phyloP scores from a whole-genome alignment of 1,140 invertebrate species.

The Calliphora vicina region DNA sequence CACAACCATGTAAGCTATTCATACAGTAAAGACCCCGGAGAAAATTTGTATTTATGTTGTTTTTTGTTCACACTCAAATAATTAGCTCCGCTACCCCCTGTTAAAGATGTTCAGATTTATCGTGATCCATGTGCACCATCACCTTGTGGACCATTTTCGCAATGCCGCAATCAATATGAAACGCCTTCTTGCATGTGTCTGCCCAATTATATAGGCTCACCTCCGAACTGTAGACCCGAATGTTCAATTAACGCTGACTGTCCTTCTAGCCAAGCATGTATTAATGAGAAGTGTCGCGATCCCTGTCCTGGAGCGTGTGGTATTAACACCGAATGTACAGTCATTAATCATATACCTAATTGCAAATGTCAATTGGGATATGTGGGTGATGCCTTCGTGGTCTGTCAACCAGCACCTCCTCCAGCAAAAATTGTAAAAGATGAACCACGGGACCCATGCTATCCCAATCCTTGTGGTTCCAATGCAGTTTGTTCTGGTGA shows the following conservation, averaged over 20 bases:
- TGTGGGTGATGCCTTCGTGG: conserved; percentile 80
- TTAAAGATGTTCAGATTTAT: conserved; percentile 45
- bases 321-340: conserved; percentile 80
- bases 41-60: too few relatives aligned
- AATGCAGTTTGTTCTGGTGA: conserved; percentile 78
- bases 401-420: conserved; percentile 67
- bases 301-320: conserved; percentile 82
- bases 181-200: conserved; percentile 79
- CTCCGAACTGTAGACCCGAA: conserved; percentile 80
- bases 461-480: conserved; percentile 56
- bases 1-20: conserved; percentile 66
- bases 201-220: conserved; percentile 75
- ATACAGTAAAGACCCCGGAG: too few relatives aligned
- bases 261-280: conserved; percentile 72
- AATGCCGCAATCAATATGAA: conserved; percentile 74
- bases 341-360: conserved; percentile 82
- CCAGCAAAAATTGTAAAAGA: conserved; percentile 57
- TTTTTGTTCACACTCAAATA: conserved; percentile 25
- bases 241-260: conserved; percentile 81
- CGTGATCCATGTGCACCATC: conserved; percentile 73
- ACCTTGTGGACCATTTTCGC: conserved; percentile 82
- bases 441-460: conserved; percentile 68
- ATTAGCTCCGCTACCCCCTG: conserved; percentile 59
- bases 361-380: conserved; percentile 79
- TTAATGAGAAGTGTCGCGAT: conserved; percentile 74